These are phyloP conservation scores for Drosophila tsacasi DNA, from an alignment of 1,140 invertebrate genomes.

Conservation along the genomic window DNA sequence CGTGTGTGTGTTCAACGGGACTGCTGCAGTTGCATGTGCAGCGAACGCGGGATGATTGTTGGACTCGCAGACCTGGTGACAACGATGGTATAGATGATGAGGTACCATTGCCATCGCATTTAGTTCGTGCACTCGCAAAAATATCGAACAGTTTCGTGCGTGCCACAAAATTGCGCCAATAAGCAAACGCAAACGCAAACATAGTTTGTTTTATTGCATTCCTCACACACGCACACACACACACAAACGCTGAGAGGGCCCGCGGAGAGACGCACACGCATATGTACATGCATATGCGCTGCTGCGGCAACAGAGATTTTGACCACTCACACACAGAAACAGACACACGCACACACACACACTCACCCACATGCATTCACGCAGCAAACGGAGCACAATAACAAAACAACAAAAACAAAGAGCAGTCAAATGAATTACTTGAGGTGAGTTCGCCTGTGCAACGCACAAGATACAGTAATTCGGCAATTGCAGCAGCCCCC, in stretches of 20 bases:
- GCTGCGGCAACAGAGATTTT: conserved; percentile 75
- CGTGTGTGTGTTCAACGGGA: conserved; percentile 42
- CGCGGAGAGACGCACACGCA: conserved; percentile 28
- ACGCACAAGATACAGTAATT: conserved; percentile 7
- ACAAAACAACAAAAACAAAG: conserved; percentile 53
- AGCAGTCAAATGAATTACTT: conserved; percentile 64
- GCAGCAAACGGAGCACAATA: conserved; percentile 62
- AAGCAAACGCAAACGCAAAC: conserved; percentile 68
- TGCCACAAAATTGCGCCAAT: conserved; percentile 81
- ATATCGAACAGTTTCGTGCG: conserved; percentile 56
- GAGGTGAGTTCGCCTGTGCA: conserved; percentile 55
- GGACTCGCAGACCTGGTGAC: conserved; percentile 1
- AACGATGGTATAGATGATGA: conserved; percentile 14
- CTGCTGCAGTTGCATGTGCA: conserved; percentile 45
- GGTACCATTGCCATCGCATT: conserved; percentile 6
- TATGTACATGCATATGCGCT: conserved; percentile 41
- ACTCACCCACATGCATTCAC: conserved; percentile 61
- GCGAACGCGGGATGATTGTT: conserved; percentile 20
- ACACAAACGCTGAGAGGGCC: conserved; percentile 9
- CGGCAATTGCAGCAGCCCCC: conserved; percentile 6
- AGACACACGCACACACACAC: conserved; percentile 26
- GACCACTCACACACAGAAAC: conserved; percentile 34
- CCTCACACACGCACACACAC: conserved; percentile 47
- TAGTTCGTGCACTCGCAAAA: conserved; percentile 28
- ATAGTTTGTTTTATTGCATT: conserved; percentile 44